Evolutionary conservation across 2,888 invertebrate genomes (phyloP).

Genomic region (Atrina japonica): DNA sequence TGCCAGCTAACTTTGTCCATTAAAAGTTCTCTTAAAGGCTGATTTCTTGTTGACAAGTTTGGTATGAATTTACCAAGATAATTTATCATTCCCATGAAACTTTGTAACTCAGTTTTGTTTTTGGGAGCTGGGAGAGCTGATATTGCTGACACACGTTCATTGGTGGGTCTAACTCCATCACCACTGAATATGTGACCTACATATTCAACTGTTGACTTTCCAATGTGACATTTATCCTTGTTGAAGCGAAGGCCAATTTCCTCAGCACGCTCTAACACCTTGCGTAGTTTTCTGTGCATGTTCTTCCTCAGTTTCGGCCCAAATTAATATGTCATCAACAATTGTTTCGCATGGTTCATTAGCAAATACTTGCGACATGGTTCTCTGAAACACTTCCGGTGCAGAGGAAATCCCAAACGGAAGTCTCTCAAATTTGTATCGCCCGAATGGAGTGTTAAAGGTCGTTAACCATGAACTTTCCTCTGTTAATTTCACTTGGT

Average conservation of each 20-base stretch:
- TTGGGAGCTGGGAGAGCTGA: constrained; percentile 38
- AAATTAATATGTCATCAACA: constrained; percentile 44
- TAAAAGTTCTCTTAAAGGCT: constrained; percentile 30
- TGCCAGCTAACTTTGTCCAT: constrained; percentile 37
- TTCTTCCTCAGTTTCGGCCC: constrained; percentile 33
- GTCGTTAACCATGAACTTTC: constrained; percentile 39
- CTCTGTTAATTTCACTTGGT: constrained; percentile 24
- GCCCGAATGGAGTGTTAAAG: constrained; percentile 39
- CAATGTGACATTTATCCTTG: constrained; percentile 33
- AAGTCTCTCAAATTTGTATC: constrained; percentile 31
- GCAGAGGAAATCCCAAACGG: constrained; percentile 42
- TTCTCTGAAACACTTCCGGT: constrained; percentile 45
- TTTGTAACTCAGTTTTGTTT: constrained; percentile 45
- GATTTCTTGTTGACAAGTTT: constrained; percentile 43
- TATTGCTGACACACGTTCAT: constrained; percentile 47
- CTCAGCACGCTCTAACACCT: constrained; percentile 32
- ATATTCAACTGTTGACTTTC: constrained; percentile 31
- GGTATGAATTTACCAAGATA: constrained; percentile 50
- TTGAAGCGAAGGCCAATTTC: constrained; percentile 30
- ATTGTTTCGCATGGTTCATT: constrained; percentile 32
- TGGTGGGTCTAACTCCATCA: constrained; percentile 47
- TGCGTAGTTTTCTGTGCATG: constrained; percentile 24
- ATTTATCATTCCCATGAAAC: constrained; percentile 54
- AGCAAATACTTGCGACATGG: constrained; percentile 36
- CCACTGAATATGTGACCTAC: constrained; percentile 49